Evolutionary conservation across 23 tunicate genomes (phyloP), one percentile per base, ranked within the genome.

Genomic region (Diplosoma virens): DNA sequence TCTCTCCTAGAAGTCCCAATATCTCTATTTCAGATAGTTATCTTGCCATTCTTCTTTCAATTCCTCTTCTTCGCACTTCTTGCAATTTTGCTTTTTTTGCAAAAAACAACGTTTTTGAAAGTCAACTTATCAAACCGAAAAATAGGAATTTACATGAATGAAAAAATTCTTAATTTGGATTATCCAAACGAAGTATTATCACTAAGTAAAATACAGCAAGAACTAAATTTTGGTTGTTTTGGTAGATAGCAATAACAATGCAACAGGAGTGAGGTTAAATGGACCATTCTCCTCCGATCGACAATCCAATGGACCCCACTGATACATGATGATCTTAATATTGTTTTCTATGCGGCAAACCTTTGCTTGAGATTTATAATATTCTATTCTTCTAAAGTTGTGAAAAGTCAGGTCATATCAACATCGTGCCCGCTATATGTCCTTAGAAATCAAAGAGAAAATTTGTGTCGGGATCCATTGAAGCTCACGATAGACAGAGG

Each of bases 271-370:
- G n/a, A n/a, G n/a, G n/a, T n/a, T n/a, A n/a, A n/a, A n/a, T n/a
- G n/a, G n/a, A n/a, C n/a, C n/a, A n/a, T n/a, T n/a, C n/a, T n/a
- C n/a, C n/a, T n/a, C n/a, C n/a, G n/a, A n/a, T n/a, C n/a, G n/a
- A n/a, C n/a, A n/a, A n/a, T 67, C 52, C 74, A 67, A 35, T 37
- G 74, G 74, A 34, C 74, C 69, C 50, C n/a, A n/a, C 17, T 37
- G 74, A 52, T 35, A 67, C 2, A 67, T 24, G 52, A 67, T 35
- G 74, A 50, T 34, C 7, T 67, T 67, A n/a, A n/a, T n/a, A 18
- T 34, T 36, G 2, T 67, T 34, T 67, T 67, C 24, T 67, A 37
- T 67, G 26, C 74, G 7, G 22, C 30, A 61, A 27, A 25, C 2
- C 7, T 2, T 67, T 34, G 24, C 5, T 29, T 67, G 50, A 67